A percentile compares a stretch with the other conserved stretches of the same genome.
phyloP scores from a whole-genome alignment of 2,797 vertebrate genomes.

The Anguilla obscura region DNA sequence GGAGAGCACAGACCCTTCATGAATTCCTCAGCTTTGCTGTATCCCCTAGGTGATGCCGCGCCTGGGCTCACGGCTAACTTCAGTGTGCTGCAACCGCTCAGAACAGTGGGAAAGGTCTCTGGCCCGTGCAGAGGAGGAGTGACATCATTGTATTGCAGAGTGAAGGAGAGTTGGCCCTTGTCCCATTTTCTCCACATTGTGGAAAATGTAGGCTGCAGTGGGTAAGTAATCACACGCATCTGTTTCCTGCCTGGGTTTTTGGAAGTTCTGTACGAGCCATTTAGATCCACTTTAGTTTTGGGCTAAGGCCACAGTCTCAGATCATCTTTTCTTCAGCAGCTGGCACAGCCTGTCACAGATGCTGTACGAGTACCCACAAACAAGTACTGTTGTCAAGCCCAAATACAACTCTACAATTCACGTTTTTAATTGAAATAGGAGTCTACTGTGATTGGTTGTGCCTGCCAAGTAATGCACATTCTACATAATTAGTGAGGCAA shows the following conservation, averaged over 20 bases:
- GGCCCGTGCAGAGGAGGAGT: background rate
- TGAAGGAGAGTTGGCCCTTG: background rate
- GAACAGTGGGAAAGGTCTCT: background rate
- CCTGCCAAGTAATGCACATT: background rate
- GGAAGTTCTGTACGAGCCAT: background rate
- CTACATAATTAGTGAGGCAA: background rate
- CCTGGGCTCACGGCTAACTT: background rate
- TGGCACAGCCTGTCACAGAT: background rate
- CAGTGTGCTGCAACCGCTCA: background rate
- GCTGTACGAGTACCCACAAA: background rate
- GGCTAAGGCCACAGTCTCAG: background rate
- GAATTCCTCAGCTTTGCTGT: background rate
- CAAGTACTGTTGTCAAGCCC: background rate
- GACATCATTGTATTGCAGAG: background rate
- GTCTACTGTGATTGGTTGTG: background rate
- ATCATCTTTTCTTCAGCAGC: background rate
- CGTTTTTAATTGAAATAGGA: background rate
- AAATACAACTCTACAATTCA: background rate
- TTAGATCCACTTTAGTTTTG: background rate
- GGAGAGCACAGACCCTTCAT: background rate
- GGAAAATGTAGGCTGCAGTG: slow-evolving; percentile 14
- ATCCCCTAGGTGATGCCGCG: background rate
- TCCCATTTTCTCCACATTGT: background rate
- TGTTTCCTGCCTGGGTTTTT: slow-evolving; percentile 4
- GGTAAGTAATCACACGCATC: background rate